Percentiles rank a stretch among this genome's conserved stretches.
Conservation (phyloP, 1,140 invertebrate genomes). For the Leptinotarsa lineolata region DNA sequence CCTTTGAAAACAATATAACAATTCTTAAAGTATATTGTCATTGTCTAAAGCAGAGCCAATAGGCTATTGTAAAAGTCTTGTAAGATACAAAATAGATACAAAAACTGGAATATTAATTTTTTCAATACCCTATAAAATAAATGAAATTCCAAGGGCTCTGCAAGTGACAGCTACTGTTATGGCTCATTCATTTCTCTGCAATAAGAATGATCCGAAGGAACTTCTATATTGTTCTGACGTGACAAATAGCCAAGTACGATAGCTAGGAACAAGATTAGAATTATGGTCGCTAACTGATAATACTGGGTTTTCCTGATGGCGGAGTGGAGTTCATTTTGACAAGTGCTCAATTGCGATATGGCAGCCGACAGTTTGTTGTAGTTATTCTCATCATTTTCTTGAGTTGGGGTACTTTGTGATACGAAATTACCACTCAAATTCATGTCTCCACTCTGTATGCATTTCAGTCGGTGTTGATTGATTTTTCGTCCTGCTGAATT, state of each 20-base stretch:
- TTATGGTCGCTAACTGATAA: constrained; percentile 40
- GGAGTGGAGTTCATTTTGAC: constrained; percentile 41
- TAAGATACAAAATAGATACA: constrained; percentile 34
- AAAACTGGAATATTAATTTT: constrained; percentile 30
- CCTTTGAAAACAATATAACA: neutral
- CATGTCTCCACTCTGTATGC: constrained; percentile 51
- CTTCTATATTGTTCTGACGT: constrained; percentile 19
- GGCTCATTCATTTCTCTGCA: constrained; percentile 30
- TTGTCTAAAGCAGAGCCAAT: neutral
- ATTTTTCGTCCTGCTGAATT: constrained; percentile 51
- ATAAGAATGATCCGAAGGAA: constrained; percentile 18
- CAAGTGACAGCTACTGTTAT: constrained; percentile 41
- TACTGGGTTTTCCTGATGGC: constrained; percentile 40
- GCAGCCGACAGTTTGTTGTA: constrained; percentile 33
- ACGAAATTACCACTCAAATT: constrained; percentile 44
- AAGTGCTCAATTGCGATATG: constrained; percentile 38
- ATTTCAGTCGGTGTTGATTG: constrained; percentile 59
- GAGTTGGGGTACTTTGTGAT: neutral
- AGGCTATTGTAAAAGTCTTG: constrained; percentile 20
- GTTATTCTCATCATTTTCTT: constrained; percentile 35
- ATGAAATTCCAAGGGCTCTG: constrained; percentile 34
- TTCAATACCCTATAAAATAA: constrained; percentile 34
- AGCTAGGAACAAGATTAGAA: constrained; percentile 40
- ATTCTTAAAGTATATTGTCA: neutral
- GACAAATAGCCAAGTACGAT: constrained; percentile 35